A percentile compares a stretch with the other conserved stretches of the same genome.
phyloP scores from a whole-genome alignment of 1,140 invertebrate species.

The Oreohelix idahoensis region DNA sequence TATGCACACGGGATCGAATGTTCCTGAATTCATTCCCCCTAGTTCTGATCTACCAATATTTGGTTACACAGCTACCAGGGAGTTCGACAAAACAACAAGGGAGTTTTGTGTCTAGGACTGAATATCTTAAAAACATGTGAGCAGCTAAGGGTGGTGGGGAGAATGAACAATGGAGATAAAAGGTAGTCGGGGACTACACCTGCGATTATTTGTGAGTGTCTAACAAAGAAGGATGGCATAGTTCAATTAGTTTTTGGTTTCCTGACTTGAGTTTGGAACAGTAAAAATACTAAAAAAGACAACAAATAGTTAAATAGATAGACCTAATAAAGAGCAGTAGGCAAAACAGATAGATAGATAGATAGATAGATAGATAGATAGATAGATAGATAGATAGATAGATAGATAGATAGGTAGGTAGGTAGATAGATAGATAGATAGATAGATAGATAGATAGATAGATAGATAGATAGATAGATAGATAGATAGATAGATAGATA shows the following conservation, averaged over 20 bases:
- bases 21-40: neutral
- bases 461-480: no score
- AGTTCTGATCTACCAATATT: constrained; percentile 20
- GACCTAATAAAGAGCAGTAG: no score
- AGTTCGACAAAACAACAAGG: neutral
- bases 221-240: constrained; percentile 8
- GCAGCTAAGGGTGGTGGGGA: neutral
- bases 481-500: no score
- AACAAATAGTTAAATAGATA: no score
- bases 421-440: no score
- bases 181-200: no score
- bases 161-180: neutral
- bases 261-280: no score
- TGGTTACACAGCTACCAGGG: neutral
- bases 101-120: neutral
- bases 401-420: neutral
- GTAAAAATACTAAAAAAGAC: no score
- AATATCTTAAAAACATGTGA: neutral
- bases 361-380: constrained; percentile 19
- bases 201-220: neutral
- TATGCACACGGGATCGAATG: neutral
- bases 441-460: no score
- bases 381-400: constrained; percentile 16
- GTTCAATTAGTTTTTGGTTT: no score
- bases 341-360: no score